Percentiles rank a stretch among this genome's conserved stretches.
phyloP scores from a whole-genome alignment of 2,797 vertebrate species.

The Odontamblyopus lacepedii region DNA sequence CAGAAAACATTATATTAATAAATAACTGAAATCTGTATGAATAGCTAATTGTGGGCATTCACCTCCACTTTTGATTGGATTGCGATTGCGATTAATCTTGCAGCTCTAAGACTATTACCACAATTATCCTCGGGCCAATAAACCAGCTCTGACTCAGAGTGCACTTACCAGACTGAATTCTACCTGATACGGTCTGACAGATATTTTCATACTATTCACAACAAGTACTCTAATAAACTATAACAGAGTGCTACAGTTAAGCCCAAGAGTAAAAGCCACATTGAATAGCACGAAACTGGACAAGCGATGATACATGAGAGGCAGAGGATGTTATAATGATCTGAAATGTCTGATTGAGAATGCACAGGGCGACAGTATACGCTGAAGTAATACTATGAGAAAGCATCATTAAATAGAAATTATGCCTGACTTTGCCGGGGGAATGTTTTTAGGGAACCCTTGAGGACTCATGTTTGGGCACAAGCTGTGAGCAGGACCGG shows the following conservation, averaged over 20 bases:
- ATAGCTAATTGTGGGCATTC: background rate
- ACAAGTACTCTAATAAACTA: background rate
- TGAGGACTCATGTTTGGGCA: slow-evolving; percentile 19
- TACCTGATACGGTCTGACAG: background rate
- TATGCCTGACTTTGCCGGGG: slow-evolving; percentile 5
- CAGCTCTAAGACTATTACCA: background rate
- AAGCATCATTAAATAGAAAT: slow-evolving; percentile 35
- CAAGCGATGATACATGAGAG: slow-evolving; percentile 3
- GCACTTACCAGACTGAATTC: background rate
- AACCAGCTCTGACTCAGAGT: slow-evolving; percentile 3
- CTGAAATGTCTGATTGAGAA: background rate
- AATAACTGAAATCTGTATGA: too few species aligned
- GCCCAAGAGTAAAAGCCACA: slow-evolving; percentile 11
- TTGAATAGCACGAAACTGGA: slow-evolving; percentile 2
- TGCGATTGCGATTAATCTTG: background rate
- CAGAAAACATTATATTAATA: too few species aligned
- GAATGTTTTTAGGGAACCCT: slow-evolving; percentile 25
- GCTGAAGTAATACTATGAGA: slow-evolving; percentile 8
- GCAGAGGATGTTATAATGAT: background rate
- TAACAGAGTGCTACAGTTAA: background rate
- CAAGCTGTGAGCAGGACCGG: slow-evolving; percentile 11
- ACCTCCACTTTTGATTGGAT: background rate
- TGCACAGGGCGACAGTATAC: background rate
- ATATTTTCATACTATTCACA: background rate
- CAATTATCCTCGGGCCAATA: background rate